Evolutionary conservation across 1,140 invertebrate genomes (phyloP), one percentile per base, ranked within the genome.

Genomic region (Apis mellifera): DNA sequence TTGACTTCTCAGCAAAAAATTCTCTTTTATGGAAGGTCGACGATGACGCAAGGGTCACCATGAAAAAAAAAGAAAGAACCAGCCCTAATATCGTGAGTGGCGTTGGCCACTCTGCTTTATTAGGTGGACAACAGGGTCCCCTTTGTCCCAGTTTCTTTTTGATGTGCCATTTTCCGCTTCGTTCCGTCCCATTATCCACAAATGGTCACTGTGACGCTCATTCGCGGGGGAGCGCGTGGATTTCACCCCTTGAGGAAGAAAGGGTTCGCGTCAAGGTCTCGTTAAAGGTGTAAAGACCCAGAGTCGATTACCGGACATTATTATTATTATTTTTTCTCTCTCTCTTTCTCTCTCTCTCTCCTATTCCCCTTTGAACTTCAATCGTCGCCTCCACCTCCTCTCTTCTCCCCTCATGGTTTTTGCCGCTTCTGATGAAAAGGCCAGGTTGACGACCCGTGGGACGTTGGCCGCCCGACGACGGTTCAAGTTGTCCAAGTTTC

Each of bases 101-200:
- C 82, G 78, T 57, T 79, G 66, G 50, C 60, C 57, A 76, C 71
- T 84, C 23, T 70, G 60, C 75, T 88, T 87, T 88, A 88, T 88
- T 83, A 88, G 72, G 42, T 59, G 79, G 72, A 80, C 86, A 83
- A 74, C 72, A 68, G 76, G 60, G 12, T 26, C 64, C 64, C 60
- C 77, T 88, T 88, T 88, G 86, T 88, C 87, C 76, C 59, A 75
- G 77, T 80, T 88, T 84, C 87, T 88, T 86, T 87, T 84, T 88
- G 83, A 85, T 77, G 86, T 84, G 66, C 77, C 86, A 86, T 88
- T 88, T 88, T 88, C 84, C 69, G 55, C 83, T 54, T 78, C 86
- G 84, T 88, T 88, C 84, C 83, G 72, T 83, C 68, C 86, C 80
- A 88, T 88, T 88, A 88, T 88, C 84, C 86, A 73, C 62, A 73